Evolutionary conservation across 2,113 vertebrate species (phyloP).

Genomic region (Malurus elegans): DNA sequence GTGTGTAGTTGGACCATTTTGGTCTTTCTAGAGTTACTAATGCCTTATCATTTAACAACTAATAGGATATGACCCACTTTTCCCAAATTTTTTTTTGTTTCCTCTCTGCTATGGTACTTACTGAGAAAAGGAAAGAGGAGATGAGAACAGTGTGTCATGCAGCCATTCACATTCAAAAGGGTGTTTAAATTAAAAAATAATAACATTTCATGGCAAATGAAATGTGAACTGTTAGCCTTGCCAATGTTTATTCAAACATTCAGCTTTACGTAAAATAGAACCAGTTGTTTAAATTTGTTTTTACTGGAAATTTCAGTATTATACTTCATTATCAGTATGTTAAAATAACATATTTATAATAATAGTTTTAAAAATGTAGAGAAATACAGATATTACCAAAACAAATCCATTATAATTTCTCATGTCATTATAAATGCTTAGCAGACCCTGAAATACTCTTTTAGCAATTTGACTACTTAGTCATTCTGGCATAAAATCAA

Average conservation of each 20-base stretch:
- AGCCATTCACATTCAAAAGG: background rate
- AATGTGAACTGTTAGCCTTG: background rate
- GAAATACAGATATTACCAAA: constrained; percentile 11
- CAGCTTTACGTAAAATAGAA: background rate
- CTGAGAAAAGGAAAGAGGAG: background rate
- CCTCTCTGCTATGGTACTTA: background rate
- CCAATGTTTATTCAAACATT: background rate
- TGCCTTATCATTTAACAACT: background rate
- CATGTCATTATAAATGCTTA: constrained; percentile 30
- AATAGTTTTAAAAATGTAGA: background rate
- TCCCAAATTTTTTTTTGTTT: background rate
- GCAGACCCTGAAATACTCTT: constrained; percentile 40
- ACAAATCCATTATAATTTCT: constrained; percentile 22
- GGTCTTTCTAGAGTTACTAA: background rate
- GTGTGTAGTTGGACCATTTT: background rate
- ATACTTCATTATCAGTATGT: background rate
- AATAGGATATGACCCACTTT: background rate
- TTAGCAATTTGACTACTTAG: constrained; percentile 5
- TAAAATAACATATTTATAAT: background rate
- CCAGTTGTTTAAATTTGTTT: background rate
- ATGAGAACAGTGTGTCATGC: background rate
- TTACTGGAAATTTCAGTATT: background rate
- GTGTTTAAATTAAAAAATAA: background rate
- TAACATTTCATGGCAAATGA: background rate
- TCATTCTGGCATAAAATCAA: constrained; percentile 10